These are phyloP conservation scores for Drosophila sulfurigaster DNA, from an alignment of 1,140 invertebrate genomes.

Conservation along the genomic window DNA sequence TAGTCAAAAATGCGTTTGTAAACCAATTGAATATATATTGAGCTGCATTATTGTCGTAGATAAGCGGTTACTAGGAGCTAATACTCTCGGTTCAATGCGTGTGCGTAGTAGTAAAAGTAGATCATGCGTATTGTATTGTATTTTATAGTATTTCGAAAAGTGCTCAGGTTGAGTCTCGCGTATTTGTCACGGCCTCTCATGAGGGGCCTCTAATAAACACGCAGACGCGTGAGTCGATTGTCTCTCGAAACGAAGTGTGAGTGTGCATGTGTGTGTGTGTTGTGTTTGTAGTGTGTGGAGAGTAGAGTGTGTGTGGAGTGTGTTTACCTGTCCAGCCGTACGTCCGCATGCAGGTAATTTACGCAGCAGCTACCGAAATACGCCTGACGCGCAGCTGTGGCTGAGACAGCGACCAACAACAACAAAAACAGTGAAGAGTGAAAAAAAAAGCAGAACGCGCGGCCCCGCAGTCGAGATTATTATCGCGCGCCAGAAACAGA, in stretches of 20 bases:
- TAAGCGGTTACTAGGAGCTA: too few species aligned
- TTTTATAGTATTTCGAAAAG: neutral
- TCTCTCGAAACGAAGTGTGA: neutral
- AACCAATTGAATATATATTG: too few species aligned
- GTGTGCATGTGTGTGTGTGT: slow-evolving; percentile 9
- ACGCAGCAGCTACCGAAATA: slow-evolving; percentile 85
- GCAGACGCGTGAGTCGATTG: slow-evolving; percentile 33
- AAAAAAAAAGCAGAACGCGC: slow-evolving; percentile 30
- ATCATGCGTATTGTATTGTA: neutral
- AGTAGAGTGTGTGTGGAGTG: slow-evolving; percentile 53
- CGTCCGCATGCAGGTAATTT: slow-evolving; percentile 84
- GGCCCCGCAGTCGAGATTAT: slow-evolving; percentile 71
- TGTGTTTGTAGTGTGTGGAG: slow-evolving; percentile 17
- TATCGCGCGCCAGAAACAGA: slow-evolving; percentile 83
- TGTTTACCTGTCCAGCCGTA: slow-evolving; percentile 72
- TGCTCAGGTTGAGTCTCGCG: neutral
- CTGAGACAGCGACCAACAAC: neutral
- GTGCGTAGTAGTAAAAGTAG: neutral
- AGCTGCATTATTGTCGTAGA: too few species aligned
- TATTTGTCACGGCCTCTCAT: slow-evolving; percentile 10
- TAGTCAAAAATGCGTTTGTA: too few species aligned
- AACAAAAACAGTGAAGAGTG: slow-evolving; percentile 2
- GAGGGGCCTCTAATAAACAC: slow-evolving; percentile 41
- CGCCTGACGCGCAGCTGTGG: slow-evolving; percentile 58
- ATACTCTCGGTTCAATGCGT: too few species aligned